Evolutionary conservation across 2,797 vertebrate species (phyloP).

Genomic region (Lithobates sylvaticus): DNA sequence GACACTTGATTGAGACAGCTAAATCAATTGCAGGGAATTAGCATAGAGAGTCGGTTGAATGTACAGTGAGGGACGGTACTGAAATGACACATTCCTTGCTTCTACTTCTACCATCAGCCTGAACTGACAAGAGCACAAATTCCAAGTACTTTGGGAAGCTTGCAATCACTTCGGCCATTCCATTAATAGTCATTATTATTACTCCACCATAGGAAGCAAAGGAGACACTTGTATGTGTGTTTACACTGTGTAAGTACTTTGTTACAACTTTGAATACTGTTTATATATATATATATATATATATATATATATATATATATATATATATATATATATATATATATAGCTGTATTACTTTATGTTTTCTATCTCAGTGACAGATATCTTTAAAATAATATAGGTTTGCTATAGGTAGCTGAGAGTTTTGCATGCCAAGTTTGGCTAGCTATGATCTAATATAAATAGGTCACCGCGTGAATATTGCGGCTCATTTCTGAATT

Average conservation of each 20-base stretch:
- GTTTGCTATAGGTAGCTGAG: background rate
- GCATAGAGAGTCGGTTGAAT: constrained; percentile 15
- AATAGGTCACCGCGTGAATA: constrained; percentile 39
- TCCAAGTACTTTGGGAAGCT: background rate
- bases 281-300: no score
- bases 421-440: constrained; percentile 2
- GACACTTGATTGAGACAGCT: constrained; percentile 62
- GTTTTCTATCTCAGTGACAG: background rate
- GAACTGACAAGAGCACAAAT: constrained; percentile 12
- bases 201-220: background rate
- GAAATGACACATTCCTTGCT: constrained; percentile 10
- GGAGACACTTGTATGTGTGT: background rate
- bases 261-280: background rate
- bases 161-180: background rate
- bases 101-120: constrained; percentile 6
- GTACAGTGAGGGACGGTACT: background rate
- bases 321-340: no score
- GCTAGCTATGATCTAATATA: constrained; percentile 9
- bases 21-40: constrained; percentile 70
- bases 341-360: background rate
- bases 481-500: constrained; percentile 24
- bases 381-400: background rate
- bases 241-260: background rate
- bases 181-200: background rate
- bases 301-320: no score